phyloP scores from a whole-genome alignment of 2,113 vertebrate genomes.

The Cyanocitta stelleri region DNA sequence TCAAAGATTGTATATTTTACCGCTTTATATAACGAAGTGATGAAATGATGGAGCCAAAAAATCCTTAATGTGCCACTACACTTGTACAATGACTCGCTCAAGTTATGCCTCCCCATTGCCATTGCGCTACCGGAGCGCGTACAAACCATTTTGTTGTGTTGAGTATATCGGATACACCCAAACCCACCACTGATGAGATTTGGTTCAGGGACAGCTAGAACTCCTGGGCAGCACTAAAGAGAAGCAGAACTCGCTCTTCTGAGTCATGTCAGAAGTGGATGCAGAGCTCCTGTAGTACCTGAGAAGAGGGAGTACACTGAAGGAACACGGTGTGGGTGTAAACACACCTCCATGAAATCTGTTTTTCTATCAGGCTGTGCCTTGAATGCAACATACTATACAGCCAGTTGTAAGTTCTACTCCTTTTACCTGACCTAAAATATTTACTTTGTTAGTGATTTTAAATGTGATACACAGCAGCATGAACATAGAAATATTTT shows the following conservation, averaged over 20 bases:
- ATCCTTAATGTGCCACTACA: not conserved
- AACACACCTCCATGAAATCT: not conserved
- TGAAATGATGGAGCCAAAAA: not conserved
- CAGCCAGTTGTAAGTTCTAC: not conserved
- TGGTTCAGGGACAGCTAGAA: not conserved
- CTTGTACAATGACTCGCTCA: not conserved
- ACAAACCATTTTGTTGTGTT: not conserved
- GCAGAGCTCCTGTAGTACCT: not conserved
- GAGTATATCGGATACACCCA: fast-evolving
- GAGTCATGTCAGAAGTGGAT: not conserved
- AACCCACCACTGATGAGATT: not conserved
- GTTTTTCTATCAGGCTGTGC: not conserved
- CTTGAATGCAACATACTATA: not conserved
- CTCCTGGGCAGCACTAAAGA: not conserved
- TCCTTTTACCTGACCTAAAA: not conserved
- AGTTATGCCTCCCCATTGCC: fast-evolving
- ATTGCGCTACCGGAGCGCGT: fast-evolving
- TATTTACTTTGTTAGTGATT: not conserved
- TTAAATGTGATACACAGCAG: fast-evolving
- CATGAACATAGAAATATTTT: not conserved
- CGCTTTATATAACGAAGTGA: not conserved
- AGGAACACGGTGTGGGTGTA: not conserved
- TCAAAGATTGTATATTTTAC: not conserved
- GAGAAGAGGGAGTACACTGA: not conserved
- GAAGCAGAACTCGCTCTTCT: not conserved